Evolutionary conservation across 2,113 vertebrate genomes (phyloP).

Genomic region (Candoia aspera): DNA sequence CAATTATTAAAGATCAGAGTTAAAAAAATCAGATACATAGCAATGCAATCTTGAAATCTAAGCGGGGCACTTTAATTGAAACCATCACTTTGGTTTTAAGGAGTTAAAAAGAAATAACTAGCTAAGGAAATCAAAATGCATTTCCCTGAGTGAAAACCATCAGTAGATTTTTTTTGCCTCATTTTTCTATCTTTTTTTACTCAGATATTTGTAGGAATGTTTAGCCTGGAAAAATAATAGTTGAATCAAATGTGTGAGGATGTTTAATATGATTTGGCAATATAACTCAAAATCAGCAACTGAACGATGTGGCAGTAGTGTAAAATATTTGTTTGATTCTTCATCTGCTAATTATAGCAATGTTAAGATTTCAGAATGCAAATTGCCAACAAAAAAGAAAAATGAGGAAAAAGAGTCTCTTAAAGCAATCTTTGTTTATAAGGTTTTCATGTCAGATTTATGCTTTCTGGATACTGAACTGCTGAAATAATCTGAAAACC

Average conservation of each 20-base stretch:
- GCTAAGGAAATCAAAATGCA: background rate
- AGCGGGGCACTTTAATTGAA: background rate
- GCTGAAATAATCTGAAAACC: slow-evolving; percentile 55
- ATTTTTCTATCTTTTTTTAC: background rate
- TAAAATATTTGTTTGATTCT: slow-evolving; percentile 58
- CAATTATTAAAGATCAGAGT: background rate
- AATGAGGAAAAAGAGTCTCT: slow-evolving; percentile 50
- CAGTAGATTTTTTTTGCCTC: background rate
- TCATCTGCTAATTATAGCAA: slow-evolving; percentile 57
- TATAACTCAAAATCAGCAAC: slow-evolving; percentile 56
- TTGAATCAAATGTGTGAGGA: slow-evolving; percentile 62
- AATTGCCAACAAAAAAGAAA: slow-evolving; percentile 48
- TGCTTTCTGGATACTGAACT: slow-evolving; percentile 55
- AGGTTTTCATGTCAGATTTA: slow-evolving; percentile 49
- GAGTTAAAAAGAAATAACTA: background rate
- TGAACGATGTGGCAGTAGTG: slow-evolving; percentile 34
- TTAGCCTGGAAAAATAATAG: slow-evolving; percentile 18
- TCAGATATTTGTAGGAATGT: slow-evolving; percentile 6
- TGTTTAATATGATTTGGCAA: slow-evolving; percentile 65
- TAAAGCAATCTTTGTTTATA: slow-evolving; percentile 52
- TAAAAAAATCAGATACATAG: background rate
- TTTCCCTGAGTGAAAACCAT: background rate
- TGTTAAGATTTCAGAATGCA: slow-evolving; percentile 46
- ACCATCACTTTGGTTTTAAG: background rate
- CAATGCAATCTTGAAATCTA: background rate